phyloP scores from a whole-genome alignment of 1,140 invertebrate species.

The Drosophila azteca region DNA sequence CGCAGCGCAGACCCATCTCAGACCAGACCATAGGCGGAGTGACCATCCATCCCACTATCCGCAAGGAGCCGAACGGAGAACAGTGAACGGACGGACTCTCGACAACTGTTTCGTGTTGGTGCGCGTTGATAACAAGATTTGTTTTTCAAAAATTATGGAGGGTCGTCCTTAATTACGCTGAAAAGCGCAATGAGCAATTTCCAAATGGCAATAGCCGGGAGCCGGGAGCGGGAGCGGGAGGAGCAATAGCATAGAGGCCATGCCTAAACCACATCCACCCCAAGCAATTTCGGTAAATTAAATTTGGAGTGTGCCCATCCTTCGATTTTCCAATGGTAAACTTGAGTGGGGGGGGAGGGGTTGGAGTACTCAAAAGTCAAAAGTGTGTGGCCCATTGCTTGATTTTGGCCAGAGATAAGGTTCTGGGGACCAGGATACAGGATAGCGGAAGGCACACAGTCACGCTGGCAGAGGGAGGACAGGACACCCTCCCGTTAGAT shows the following conservation, averaged over 20 bases:
- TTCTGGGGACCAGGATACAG: neutral
- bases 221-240: conserved; percentile 8
- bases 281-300: conserved; percentile 77
- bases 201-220: conserved; percentile 32
- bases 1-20: conserved; percentile 14
- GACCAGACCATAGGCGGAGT: conserved; percentile 19
- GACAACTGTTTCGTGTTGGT: conserved; percentile 72
- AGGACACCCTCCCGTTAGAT: conserved; percentile 59
- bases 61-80: conserved; percentile 18
- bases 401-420: conserved; percentile 64
- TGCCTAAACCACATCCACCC: conserved; percentile 22
- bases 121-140: conserved; percentile 79
- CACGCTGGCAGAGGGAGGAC: conserved; percentile 1
- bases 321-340: conserved; percentile 44
- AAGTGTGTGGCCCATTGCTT: conserved; percentile 48
- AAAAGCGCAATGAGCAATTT: conserved; percentile 72
- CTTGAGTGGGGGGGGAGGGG: neutral
- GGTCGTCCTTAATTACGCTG: conserved; percentile 69
- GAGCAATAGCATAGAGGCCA: conserved; percentile 1
- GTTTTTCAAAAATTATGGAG: conserved; percentile 76
- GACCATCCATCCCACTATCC: conserved; percentile 35
- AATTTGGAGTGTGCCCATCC: conserved; percentile 75
- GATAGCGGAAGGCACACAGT: conserved; percentile 13
- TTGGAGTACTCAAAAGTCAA: conserved; percentile 56
- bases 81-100: conserved; percentile 4